phyloP scores from a whole-genome alignment of 1,140 invertebrate species.

The Ips typographus region DNA sequence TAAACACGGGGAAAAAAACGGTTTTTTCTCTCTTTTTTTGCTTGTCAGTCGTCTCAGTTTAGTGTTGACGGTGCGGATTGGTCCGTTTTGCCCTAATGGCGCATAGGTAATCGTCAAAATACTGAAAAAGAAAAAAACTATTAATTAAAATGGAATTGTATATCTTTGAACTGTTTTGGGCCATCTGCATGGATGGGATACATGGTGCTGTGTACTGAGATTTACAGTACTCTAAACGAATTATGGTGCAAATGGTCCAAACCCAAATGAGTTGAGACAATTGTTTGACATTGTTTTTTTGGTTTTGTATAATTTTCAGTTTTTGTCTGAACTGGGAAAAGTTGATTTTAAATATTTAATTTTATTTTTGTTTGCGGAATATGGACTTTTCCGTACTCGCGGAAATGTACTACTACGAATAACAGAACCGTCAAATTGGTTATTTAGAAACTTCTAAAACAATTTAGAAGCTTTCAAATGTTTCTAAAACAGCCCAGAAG shows the following conservation, averaged over 20 bases:
- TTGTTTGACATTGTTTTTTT: background rate
- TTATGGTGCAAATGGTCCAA: background rate
- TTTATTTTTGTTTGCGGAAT: too few species aligned
- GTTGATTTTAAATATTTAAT: too few species aligned
- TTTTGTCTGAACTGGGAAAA: too few species aligned
- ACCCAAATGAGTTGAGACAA: background rate
- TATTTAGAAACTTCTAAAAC: too few species aligned
- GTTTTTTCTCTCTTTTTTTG: conserved; percentile 14
- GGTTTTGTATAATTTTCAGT: too few species aligned
- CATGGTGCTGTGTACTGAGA: background rate
- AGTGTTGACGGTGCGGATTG: conserved; percentile 45
- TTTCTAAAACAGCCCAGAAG: too few species aligned
- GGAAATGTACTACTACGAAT: too few species aligned
- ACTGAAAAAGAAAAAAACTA: conserved; percentile 40
- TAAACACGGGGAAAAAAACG: conserved; percentile 33
- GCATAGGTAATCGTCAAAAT: conserved; percentile 52
- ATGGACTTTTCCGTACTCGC: too few species aligned
- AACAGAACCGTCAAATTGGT: too few species aligned
- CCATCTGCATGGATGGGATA: background rate
- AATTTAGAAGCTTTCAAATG: too few species aligned
- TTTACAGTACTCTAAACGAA: background rate
- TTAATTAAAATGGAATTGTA: too few species aligned
- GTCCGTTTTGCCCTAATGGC: conserved; percentile 53
- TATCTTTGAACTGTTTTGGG: too few species aligned
- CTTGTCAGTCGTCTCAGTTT: conserved; percentile 46